Evolutionary conservation across 2,888 invertebrate genomes (phyloP), one percentile per base, ranked within the genome.

Genomic region (Heliothis peltigera): DNA sequence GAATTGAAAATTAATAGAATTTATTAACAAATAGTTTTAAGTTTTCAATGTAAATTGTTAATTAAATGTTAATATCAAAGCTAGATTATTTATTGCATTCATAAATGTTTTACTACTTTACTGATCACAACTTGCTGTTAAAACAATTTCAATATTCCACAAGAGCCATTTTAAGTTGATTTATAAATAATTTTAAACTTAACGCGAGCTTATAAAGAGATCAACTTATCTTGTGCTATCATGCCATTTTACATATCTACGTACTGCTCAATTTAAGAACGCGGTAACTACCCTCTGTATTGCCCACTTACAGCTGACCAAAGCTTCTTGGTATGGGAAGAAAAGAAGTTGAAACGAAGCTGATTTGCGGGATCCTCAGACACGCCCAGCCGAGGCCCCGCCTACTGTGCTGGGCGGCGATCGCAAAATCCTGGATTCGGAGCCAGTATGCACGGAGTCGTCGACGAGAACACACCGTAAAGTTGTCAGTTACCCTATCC

Each of bases 301-400:
- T 88, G 87, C 83, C 92, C 92, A 93, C 85, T 92, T 87, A 81
- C 32, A 71, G 61, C 32, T 80, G 82, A 72, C 80, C 77, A 81
- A 55, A 81, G 85, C 86, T 87, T 81, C 86, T 91, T 85, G 84
- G 80, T 70, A 61, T 79, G 80, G 70, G 77, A 90, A 89, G 91
- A 91, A 93, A 93, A 92, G 90, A 91, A 91, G 80, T 84, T 70
- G 69, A 80, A 85, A 82, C 82, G 83, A 75, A 83, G 84, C 89
- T 91, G 92, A 94, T 94, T 94, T 93, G 94, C 84, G 83, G 84
- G 66, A 25, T 69, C 59, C 58, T 44, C 64, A 59, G 89, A 74
- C 87, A 87, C 94, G 93, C 94, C 94, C 89, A 92, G 81, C 82
- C 1, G 21, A 78, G 22, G 89, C 92, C 70, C 90, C 94, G 94